Evolutionary conservation across 2,888 invertebrate species (phyloP).

Genomic region (Erebia epiphron): DNA sequence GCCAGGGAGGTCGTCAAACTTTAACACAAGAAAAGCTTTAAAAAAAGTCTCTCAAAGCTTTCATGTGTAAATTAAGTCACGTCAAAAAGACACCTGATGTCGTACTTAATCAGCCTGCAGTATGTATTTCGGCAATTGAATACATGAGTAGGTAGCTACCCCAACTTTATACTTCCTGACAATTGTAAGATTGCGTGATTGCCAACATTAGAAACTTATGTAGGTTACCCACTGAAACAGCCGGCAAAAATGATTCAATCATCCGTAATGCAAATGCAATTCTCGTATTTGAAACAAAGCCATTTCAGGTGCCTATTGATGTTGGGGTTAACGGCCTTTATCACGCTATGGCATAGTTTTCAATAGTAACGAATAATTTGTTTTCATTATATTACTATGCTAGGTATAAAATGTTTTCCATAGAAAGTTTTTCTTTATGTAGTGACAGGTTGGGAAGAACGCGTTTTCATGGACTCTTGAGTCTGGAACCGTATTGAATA

Average conservation of each 20-base stretch:
- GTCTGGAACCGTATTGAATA: no score
- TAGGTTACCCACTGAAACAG: conserved; percentile 22
- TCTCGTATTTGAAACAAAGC: conserved; percentile 16
- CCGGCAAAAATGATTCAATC: conserved; percentile 26
- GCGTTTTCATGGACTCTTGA: no score
- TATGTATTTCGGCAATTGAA: background rate
- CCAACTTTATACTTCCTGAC: conserved; percentile 5
- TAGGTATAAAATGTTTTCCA: no score
- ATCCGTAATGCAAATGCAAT: conserved; percentile 23
- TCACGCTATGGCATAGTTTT: conserved; percentile 26
- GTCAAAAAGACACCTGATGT: no score
- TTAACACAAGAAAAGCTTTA: no score
- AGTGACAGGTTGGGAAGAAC: no score
- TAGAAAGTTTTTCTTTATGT: no score
- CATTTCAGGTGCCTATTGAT: conserved; percentile 4
- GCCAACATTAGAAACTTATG: conserved; percentile 17
- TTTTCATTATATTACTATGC: no score
- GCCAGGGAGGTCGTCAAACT: no score
- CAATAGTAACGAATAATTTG: conserved; percentile 12
- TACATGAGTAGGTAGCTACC: background rate
- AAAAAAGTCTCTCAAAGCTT: no score
- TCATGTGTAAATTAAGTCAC: no score
- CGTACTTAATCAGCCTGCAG: no score
- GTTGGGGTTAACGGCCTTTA: conserved; percentile 27
- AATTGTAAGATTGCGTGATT: conserved; percentile 25